phyloP scores from a whole-genome alignment of 2,113 vertebrate genomes.

The Zeus faber region DNA sequence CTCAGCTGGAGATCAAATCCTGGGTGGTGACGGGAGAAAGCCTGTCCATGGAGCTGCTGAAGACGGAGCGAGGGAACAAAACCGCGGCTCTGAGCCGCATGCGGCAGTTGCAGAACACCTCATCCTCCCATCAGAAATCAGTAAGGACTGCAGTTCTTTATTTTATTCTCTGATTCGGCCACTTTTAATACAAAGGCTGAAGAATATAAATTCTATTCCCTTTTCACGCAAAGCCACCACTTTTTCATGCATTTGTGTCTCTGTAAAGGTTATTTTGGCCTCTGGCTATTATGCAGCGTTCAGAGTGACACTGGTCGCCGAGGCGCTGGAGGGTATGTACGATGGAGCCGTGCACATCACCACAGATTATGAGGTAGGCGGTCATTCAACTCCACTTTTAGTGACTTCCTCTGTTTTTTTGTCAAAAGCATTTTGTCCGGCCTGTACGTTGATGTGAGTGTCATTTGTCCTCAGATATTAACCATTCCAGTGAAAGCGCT shows the following conservation, averaged over 20 bases:
- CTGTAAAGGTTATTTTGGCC: slow-evolving; percentile 84
- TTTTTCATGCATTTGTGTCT: too few relatives aligned
- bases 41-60: slow-evolving; percentile 89
- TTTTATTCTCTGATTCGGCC: too few relatives aligned
- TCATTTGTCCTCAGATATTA: slow-evolving; percentile 85
- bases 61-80: slow-evolving; percentile 87
- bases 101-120: slow-evolving; percentile 81
- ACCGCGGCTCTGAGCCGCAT: slow-evolving; percentile 79
- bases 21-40: slow-evolving; percentile 96
- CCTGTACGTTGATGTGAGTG: too few relatives aligned
- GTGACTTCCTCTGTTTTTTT: background rate
- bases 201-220: too few relatives aligned
- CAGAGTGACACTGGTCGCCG: slow-evolving; percentile 87
- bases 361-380: slow-evolving; percentile 92
- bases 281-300: slow-evolving; percentile 93
- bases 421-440: background rate
- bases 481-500: slow-evolving; percentile 91
- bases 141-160: too few relatives aligned
- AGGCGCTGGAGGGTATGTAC: slow-evolving; percentile 88
- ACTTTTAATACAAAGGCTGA: too few relatives aligned
- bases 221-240: too few relatives aligned
- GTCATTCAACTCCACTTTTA: background rate
- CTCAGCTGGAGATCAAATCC: slow-evolving; percentile 91
- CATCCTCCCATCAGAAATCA: slow-evolving; percentile 81
- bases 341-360: slow-evolving; percentile 95